A percentile compares a stretch with the other conserved stretches of the same genome.
phyloP scores from a whole-genome alignment of 2,797 vertebrate species.

The Cercopithecus diana region DNA sequence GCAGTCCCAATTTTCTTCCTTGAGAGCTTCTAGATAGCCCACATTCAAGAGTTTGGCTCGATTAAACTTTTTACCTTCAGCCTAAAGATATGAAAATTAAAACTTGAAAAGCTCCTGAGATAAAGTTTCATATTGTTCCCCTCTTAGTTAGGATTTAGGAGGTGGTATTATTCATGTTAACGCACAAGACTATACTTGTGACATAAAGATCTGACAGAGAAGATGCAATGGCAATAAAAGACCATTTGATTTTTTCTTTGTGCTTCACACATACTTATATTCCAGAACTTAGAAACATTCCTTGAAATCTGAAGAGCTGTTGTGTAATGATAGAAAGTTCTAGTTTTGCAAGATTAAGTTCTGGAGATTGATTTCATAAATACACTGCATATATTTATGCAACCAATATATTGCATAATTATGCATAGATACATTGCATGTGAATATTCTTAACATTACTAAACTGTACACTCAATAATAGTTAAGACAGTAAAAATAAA shows the following conservation, averaged over 20 bases:
- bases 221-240: background rate
- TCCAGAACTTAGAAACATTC: background rate
- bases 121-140: background rate
- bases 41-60: slow-evolving; percentile 96
- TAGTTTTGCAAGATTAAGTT: background rate
- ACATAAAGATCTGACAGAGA: background rate
- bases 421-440: background rate
- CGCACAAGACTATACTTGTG: background rate
- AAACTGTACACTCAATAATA: background rate
- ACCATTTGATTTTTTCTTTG: background rate
- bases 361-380: background rate
- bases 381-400: background rate
- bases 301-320: background rate
- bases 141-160: background rate
- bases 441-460: background rate
- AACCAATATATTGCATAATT: background rate
- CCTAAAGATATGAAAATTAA: slow-evolving; percentile 82
- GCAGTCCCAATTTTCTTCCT: slow-evolving; percentile 94
- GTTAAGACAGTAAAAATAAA: background rate
- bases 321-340: background rate
- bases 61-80: slow-evolving; percentile 93
- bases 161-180: background rate
- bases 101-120: background rate
- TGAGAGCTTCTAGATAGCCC: slow-evolving; percentile 95
- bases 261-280: background rate